These are phyloP conservation scores for Drepana arcuata DNA, from an alignment of 1,140 invertebrate genomes.

Conservation along the genomic window DNA sequence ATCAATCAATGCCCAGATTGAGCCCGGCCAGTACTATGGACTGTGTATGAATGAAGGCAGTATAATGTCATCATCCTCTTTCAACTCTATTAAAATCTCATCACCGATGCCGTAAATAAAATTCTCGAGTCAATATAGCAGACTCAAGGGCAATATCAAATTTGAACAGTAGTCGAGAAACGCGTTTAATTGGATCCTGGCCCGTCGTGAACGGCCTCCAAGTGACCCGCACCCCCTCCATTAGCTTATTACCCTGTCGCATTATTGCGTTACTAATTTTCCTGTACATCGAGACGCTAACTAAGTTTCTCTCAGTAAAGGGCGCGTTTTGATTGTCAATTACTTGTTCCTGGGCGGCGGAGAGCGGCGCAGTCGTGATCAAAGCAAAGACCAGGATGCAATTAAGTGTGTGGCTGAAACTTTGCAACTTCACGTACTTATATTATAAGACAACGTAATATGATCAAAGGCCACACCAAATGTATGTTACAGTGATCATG, in stretches of 20 bases:
- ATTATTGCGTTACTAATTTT: conserved; percentile 68
- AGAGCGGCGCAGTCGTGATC: conserved; percentile 37
- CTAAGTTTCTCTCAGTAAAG: conserved; percentile 56
- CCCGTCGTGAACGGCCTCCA: conserved; percentile 26
- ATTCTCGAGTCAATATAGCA: conserved; percentile 23
- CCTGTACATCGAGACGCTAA: conserved; percentile 58
- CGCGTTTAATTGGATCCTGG: conserved; percentile 48
- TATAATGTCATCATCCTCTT: no score
- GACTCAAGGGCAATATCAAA: conserved; percentile 25
- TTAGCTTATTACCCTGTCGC: conserved; percentile 60
- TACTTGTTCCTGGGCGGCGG: conserved; percentile 53
- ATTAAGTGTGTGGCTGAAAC: conserved; percentile 45
- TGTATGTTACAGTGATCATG: no score
- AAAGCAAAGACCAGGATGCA: conserved; percentile 52
- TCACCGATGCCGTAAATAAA: conserved; percentile 33
- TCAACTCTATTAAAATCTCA: no score
- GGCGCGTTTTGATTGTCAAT: conserved; percentile 65
- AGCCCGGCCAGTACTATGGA: no score
- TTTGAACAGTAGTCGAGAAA: conserved; percentile 31
- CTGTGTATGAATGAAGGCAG: no score
- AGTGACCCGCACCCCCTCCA: conserved; percentile 52
- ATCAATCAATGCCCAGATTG: no score
- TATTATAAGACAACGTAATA: no score
- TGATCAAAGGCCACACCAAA: no score
- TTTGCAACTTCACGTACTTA: no score